Evolutionary conservation across 1,140 invertebrate genomes (phyloP).

Genomic region (Drosophila takahashii): DNA sequence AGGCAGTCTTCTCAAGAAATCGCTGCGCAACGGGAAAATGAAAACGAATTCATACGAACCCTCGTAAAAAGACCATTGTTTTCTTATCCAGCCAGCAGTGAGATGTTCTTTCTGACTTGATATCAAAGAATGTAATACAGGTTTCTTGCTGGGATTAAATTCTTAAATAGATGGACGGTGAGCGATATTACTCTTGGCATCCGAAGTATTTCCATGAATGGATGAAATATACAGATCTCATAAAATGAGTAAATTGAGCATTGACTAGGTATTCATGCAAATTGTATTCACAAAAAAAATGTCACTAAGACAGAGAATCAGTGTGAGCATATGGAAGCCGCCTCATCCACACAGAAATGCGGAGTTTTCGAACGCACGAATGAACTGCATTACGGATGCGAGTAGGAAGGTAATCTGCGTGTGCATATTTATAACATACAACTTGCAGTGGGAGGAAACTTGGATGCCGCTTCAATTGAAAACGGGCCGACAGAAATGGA

Average conservation of each 20-base stretch:
- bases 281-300: not conserved
- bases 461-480: slow-evolving; percentile 19
- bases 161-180: not conserved
- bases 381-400: slow-evolving; percentile 27
- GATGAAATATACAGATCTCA: too few relatives aligned
- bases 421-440: slow-evolving; percentile 48
- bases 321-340: not conserved
- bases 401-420: slow-evolving; percentile 24
- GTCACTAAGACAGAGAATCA: not conserved
- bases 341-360: not conserved
- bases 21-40: slow-evolving; percentile 16
- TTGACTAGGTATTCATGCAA: not conserved
- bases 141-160: too few relatives aligned
- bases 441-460: slow-evolving; percentile 24
- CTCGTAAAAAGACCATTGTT: slow-evolving; percentile 5
- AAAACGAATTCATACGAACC: slow-evolving; percentile 5
- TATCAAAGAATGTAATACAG: too few relatives aligned
- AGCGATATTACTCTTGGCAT: not conserved
- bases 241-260: too few relatives aligned
- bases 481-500: not conserved
- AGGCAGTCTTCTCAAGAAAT: slow-evolving; percentile 16
- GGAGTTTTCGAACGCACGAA: slow-evolving; percentile 8
- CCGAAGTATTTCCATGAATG: too few relatives aligned
- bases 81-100: not conserved
- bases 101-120: too few relatives aligned